Base-by-base conservation (phyloP, 2,888 invertebrate genomes). In the Ypsolopha scabrella region DNA sequence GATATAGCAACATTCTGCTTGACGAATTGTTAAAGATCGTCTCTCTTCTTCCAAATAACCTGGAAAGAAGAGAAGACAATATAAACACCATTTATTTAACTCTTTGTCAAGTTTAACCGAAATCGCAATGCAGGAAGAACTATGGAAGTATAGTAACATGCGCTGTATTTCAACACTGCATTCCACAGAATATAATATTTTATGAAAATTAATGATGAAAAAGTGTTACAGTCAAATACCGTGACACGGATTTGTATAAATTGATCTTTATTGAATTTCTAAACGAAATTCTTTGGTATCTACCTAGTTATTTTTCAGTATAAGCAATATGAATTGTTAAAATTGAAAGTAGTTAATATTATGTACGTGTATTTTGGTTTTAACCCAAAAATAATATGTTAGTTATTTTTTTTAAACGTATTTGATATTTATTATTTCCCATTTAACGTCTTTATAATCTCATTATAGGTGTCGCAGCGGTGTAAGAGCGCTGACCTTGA, bases 301-400 rank as follows among this genome's bases (percentile, higher is more conserved):
- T 24, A 24, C 4, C 24, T 24, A 13, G 36, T 36, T 50, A 36
- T 44, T 50, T 47, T 7, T 6, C 7, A 10, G 11, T 47, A 11
- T 64, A 67, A 75, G 72, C 75, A 75, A 77, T 73, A 72, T 24
- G 4, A 24, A 24, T 71, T 64, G 68, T 68, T 67, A 64, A 61
- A 62, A 64, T 66, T 67, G 68, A 74, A 64, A 68, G 63, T 58
- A 55, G 54, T 51, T 53, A 56, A 41, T 44, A 36, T 13, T 44
- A 37, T 37, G 13, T 36, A 51, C 11, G 8, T 45, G 43, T 44
- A 50, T 24, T 45, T 39, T 41, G 24, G 34, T 10, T 34, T 45
- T 33, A 45, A 33, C n/a, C n/a, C 34, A 45, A 45, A 45, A 45
- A 7, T 14, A 44, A 9, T 45, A n/a, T 13, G 47, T 45, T 43